Evolutionary conservation across 2,888 invertebrate genomes (phyloP).

Genomic region (Punctoribates punctum): DNA sequence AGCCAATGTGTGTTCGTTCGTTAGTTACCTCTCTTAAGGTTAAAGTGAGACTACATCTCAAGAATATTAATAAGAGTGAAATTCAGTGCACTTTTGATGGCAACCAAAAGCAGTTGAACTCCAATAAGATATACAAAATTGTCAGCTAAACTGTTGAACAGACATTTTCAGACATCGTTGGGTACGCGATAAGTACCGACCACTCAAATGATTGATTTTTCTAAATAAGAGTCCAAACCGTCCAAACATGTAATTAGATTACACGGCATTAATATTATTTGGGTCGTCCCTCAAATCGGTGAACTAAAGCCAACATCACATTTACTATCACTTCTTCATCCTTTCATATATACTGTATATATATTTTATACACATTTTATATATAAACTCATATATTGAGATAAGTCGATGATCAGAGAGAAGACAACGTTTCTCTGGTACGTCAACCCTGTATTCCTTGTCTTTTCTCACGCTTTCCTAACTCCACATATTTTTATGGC

Average conservation of each 20-base stretch:
- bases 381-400: not conserved
- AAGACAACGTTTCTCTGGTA: constrained; percentile 15
- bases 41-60: constrained; percentile 17
- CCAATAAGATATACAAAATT: constrained; percentile 23
- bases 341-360: constrained; percentile 12
- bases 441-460: constrained; percentile 12
- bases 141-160: constrained; percentile 34
- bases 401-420: constrained; percentile 26
- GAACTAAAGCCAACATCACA: not conserved
- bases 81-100: constrained; percentile 11
- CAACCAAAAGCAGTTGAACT: not conserved
- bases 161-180: not conserved
- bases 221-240: constrained; percentile 30
- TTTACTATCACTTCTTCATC: not conserved
- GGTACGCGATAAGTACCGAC: not conserved
- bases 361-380: not conserved
- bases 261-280: constrained; percentile 5
- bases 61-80: constrained; percentile 32
- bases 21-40: constrained; percentile 13
- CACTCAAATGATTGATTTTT: constrained; percentile 33
- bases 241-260: constrained; percentile 39
- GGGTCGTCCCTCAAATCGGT: not conserved
- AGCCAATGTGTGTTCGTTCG: not conserved
- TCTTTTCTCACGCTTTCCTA: constrained; percentile 36
- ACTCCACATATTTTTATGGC: constrained; percentile 22